Evolutionary conservation across 2,888 invertebrate genomes (phyloP).

Genomic region (Lingula anatina): DNA sequence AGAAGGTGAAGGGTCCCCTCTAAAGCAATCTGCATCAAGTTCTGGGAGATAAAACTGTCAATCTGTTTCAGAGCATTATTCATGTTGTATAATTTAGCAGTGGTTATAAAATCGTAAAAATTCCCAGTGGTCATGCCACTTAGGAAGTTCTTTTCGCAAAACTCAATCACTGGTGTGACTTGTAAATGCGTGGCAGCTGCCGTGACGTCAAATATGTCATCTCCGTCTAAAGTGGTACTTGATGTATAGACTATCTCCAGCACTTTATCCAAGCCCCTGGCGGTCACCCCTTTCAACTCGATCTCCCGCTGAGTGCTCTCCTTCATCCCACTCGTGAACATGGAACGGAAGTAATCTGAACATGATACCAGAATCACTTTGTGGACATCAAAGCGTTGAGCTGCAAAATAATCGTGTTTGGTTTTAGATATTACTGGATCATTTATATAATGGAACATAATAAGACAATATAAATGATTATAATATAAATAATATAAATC

Average conservation of each 20-base stretch:
- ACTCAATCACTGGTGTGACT: slow-evolving; percentile 50
- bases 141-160: slow-evolving; percentile 51
- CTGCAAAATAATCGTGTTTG: slow-evolving; percentile 19
- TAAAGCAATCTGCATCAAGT: slow-evolving; percentile 48
- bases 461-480: too few species aligned
- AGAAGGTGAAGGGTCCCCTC: slow-evolving; percentile 43
- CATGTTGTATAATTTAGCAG: slow-evolving; percentile 51
- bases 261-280: slow-evolving; percentile 50
- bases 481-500: neutral
- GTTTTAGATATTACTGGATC: neutral
- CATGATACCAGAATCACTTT: slow-evolving; percentile 50
- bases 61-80: slow-evolving; percentile 50
- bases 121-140: slow-evolving; percentile 51
- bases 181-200: slow-evolving; percentile 51
- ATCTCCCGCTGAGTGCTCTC: slow-evolving; percentile 50
- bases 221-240: slow-evolving; percentile 48
- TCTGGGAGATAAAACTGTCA: slow-evolving; percentile 49
- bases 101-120: slow-evolving; percentile 52
- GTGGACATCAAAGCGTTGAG: slow-evolving; percentile 46
- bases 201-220: slow-evolving; percentile 52
- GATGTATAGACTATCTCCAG: slow-evolving; percentile 52
- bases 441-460: neutral
- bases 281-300: slow-evolving; percentile 50
- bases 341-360: slow-evolving; percentile 51
- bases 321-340: slow-evolving; percentile 52